phyloP scores from a whole-genome alignment of 2,113 vertebrate genomes.

The rat (Rattus norvegicus) region DNA sequence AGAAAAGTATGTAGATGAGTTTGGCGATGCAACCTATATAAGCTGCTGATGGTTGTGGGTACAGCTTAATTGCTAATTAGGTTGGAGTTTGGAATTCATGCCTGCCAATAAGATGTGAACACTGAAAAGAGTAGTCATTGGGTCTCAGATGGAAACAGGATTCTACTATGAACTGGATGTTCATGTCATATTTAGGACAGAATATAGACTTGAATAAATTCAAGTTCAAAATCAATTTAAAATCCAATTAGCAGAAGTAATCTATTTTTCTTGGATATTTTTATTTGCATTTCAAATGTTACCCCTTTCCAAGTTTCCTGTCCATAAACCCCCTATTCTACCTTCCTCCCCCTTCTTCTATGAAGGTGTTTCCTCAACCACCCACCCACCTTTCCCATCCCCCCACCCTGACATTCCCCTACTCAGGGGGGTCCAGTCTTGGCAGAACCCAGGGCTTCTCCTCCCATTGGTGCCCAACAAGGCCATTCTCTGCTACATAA shows the following conservation, averaged over 20 bases:
- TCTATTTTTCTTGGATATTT: too few relatives aligned
- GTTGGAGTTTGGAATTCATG: not conserved
- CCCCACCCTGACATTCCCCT: too few relatives aligned
- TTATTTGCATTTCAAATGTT: too few relatives aligned
- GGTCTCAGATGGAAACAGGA: not conserved
- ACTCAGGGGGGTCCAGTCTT: too few relatives aligned
- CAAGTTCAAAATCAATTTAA: not conserved
- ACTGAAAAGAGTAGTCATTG: not conserved
- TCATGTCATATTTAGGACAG: not conserved
- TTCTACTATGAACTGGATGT: not conserved
- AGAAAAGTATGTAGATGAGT: not conserved
- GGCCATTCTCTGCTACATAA: too few relatives aligned
- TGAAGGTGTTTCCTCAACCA: too few relatives aligned
- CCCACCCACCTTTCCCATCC: too few relatives aligned
- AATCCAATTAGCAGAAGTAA: not conserved
- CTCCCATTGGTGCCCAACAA: too few relatives aligned
- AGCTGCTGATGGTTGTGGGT: not conserved
- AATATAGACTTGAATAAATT: not conserved
- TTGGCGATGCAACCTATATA: not conserved
- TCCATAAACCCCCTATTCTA: too few relatives aligned
- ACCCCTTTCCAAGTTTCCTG: too few relatives aligned
- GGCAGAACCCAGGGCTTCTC: too few relatives aligned
- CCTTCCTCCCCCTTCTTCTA: too few relatives aligned
- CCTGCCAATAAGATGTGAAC: not conserved
- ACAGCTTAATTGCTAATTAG: not conserved